Evolutionary conservation across 2,797 vertebrate genomes (phyloP).

Genomic region (Liasis olivaceus): DNA sequence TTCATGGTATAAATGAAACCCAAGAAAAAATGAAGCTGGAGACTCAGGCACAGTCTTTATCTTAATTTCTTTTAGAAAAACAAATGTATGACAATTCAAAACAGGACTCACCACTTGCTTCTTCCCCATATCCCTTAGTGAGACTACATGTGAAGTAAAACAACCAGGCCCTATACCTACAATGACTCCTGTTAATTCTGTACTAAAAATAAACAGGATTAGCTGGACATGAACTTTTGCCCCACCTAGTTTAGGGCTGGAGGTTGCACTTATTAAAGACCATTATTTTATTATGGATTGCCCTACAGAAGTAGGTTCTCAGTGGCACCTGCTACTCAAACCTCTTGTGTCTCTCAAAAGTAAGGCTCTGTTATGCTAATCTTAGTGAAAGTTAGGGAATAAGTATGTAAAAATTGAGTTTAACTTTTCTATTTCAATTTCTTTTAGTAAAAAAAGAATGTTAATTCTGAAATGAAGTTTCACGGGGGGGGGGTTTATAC

Average conservation of each 20-base stretch:
- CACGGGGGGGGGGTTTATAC: neutral
- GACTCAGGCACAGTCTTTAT: neutral
- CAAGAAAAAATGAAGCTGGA: neutral
- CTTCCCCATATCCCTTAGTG: constrained; percentile 75
- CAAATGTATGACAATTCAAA: neutral
- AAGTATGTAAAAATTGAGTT: constrained; percentile 14
- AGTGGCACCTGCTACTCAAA: neutral
- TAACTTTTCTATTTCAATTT: constrained; percentile 23
- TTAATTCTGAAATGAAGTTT: neutral
- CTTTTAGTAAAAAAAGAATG: constrained; percentile 9
- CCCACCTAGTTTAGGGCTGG: constrained; percentile 23
- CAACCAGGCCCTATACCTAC: constrained; percentile 13
- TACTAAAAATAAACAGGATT: constrained; percentile 73
- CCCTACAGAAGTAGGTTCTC: neutral
- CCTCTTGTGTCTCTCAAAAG: rapidly evolving
- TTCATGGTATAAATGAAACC: neutral
- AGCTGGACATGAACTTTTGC: constrained; percentile 45
- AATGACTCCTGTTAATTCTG: constrained; percentile 66
- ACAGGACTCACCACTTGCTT: constrained; percentile 78
- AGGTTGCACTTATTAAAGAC: neutral
- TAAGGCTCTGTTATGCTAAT: neutral
- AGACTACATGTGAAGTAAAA: constrained; percentile 45
- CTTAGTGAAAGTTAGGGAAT: neutral
- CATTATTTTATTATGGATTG: neutral
- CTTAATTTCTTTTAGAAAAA: constrained; percentile 12